Percentiles rank a stretch among this genome's conserved stretches.
phyloP scores from a whole-genome alignment of 2,888 invertebrate genomes.

The Epinotia demarniana region DNA sequence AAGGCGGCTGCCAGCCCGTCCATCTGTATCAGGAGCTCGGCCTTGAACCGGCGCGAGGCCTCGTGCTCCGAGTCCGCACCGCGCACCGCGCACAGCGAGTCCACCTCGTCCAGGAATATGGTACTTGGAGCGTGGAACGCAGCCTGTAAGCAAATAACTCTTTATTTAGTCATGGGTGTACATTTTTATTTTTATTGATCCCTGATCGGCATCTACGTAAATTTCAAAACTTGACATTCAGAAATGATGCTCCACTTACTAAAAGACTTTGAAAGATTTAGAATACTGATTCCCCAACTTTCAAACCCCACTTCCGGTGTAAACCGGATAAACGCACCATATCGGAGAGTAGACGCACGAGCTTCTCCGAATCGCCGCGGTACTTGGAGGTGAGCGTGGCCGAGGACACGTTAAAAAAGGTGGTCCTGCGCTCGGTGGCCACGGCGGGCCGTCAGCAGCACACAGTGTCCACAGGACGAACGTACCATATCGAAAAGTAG shows the following conservation, averaged over 20 bases:
- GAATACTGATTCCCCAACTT: too few relatives aligned
- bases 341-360: neutral
- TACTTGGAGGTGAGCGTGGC: constrained; percentile 90
- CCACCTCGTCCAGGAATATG: constrained; percentile 96
- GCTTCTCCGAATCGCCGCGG: constrained; percentile 87
- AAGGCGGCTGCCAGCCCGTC: constrained; percentile 86
- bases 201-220: too few relatives aligned
- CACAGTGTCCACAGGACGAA: constrained; percentile 57
- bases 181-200: too few relatives aligned
- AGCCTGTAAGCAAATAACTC: constrained; percentile 80
- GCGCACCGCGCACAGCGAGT: constrained; percentile 92
- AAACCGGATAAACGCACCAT: neutral
- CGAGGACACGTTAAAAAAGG: constrained; percentile 94
- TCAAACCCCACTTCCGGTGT: too few relatives aligned
- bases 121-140: constrained; percentile 95
- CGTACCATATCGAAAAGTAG: constrained; percentile 93
- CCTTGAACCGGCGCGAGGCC: constrained; percentile 93
- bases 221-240: too few relatives aligned
- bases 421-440: constrained; percentile 94
- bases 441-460: constrained; percentile 90
- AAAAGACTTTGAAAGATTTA: too few relatives aligned
- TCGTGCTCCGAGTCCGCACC: constrained; percentile 95
- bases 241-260: too few relatives aligned
- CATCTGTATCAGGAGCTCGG: constrained; percentile 95
- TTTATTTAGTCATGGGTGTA: neutral